phyloP scores from a whole-genome alignment of 2,888 invertebrate genomes.

The Sclerodermus sp. region DNA sequence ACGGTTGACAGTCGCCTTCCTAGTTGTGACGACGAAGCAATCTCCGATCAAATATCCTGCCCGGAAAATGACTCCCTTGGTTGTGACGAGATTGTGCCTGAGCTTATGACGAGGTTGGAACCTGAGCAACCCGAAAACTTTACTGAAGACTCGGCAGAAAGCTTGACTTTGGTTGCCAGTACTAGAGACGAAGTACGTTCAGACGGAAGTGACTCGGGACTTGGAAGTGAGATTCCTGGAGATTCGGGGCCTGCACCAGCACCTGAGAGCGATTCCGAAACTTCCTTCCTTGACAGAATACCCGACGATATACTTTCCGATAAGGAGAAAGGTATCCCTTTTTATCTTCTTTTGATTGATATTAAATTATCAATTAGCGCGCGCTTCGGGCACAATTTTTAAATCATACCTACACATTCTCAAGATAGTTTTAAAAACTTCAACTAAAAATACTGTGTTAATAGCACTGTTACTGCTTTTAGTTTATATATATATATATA shows the following conservation, averaged over 20 bases:
- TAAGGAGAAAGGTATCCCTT: constrained; percentile 47
- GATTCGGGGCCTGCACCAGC: constrained; percentile 58
- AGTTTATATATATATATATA: too few relatives aligned
- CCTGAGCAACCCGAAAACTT: constrained; percentile 48
- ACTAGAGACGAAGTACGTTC: constrained; percentile 62
- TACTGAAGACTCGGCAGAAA: constrained; percentile 54
- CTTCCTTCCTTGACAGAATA: constrained; percentile 60
- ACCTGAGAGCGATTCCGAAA: constrained; percentile 60
- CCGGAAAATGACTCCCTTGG: constrained; percentile 37
- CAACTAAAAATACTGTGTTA: too few relatives aligned
- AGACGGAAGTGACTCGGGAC: constrained; percentile 82
- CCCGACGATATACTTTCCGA: constrained; percentile 54
- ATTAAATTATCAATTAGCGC: too few relatives aligned
- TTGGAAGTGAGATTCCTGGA: constrained; percentile 75
- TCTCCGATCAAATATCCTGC: constrained; percentile 27
- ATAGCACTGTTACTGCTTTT: too few relatives aligned
- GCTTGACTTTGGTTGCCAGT: constrained; percentile 45
- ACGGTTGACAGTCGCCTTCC: constrained; percentile 16
- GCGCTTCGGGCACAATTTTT: too few relatives aligned
- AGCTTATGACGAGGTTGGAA: constrained; percentile 44
- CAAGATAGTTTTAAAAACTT: too few relatives aligned
- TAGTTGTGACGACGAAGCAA: constrained; percentile 27
- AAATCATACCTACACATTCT: too few relatives aligned
- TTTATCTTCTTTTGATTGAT: background rate
- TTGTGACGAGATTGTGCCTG: constrained; percentile 34